Percentiles rank a stretch among this genome's conserved stretches.
Conservation (phyloP, 2,797 vertebrate species). For the Sciurus carolinensis region DNA sequence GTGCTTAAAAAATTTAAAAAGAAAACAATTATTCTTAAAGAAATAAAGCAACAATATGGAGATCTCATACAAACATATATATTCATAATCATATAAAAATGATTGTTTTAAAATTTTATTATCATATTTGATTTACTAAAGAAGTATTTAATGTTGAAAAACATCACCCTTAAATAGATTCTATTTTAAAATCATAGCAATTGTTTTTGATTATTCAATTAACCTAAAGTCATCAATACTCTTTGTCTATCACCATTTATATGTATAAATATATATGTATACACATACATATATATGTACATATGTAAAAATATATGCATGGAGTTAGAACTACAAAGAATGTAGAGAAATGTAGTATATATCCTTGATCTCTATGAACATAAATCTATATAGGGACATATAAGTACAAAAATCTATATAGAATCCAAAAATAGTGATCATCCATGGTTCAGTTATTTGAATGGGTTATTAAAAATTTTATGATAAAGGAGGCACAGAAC, state of each 20-base stretch:
- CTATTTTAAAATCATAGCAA: not conserved
- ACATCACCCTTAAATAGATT: not conserved
- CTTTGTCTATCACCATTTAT: not conserved
- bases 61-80: not conserved
- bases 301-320: not conserved
- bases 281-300: too few species aligned
- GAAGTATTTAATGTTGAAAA: constrained; percentile 44
- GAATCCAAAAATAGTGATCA: not conserved
- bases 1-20: not conserved
- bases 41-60: constrained; percentile 25
- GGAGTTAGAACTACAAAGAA: not conserved
- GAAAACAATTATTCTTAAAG: constrained; percentile 5
- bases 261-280: too few species aligned
- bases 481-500: not conserved
- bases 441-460: not conserved
- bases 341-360: not conserved
- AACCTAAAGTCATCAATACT: not conserved
- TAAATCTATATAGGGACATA: not conserved
- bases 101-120: not conserved
- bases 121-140: constrained; percentile 20
- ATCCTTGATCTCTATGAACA: not conserved
- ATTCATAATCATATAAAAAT: constrained; percentile 8
- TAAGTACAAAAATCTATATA: not conserved
- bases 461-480: constrained; percentile 49
- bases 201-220: not conserved